Percentiles rank a stretch among this genome's conserved stretches.
phyloP scores from a whole-genome alignment of 2,113 vertebrate genomes.

The Physeter macrocephalus region DNA sequence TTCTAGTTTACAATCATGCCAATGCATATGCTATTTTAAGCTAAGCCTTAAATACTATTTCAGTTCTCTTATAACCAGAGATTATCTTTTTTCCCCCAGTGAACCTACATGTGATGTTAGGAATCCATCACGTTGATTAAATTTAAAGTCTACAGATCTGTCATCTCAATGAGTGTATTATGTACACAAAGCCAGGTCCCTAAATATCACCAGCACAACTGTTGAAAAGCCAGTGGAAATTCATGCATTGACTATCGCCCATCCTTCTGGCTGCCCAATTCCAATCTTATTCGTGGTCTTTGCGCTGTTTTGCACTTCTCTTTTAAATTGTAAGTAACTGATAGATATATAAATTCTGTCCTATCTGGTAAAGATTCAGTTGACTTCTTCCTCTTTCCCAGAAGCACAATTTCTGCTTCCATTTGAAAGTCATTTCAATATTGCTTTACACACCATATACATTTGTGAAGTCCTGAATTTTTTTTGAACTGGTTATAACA shows the following conservation, averaged over 20 bases:
- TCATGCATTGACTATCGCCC: fast-evolving
- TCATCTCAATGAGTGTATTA: not conserved
- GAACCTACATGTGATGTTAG: not conserved
- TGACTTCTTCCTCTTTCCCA: not conserved
- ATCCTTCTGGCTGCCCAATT: not conserved
- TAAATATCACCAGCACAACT: not conserved
- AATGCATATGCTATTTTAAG: not conserved
- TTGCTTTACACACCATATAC: not conserved
- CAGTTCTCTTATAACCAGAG: not conserved
- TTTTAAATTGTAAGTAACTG: not conserved
- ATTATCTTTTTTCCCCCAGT: not conserved
- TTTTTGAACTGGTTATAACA: not conserved
- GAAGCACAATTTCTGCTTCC: not conserved
- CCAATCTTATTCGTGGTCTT: not conserved
- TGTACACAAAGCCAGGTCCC: not conserved
- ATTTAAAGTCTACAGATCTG: not conserved
- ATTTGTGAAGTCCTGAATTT: not conserved
- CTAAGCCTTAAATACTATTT: not conserved
- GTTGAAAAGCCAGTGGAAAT: not conserved
- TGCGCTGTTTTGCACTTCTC: not conserved
- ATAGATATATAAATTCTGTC: not conserved
- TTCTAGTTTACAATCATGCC: not conserved
- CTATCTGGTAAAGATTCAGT: not conserved
- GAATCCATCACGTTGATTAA: not conserved
- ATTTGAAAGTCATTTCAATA: not conserved